Conservation (phyloP, 2,797 vertebrate species). For the Numenius phaeopus region DNA sequence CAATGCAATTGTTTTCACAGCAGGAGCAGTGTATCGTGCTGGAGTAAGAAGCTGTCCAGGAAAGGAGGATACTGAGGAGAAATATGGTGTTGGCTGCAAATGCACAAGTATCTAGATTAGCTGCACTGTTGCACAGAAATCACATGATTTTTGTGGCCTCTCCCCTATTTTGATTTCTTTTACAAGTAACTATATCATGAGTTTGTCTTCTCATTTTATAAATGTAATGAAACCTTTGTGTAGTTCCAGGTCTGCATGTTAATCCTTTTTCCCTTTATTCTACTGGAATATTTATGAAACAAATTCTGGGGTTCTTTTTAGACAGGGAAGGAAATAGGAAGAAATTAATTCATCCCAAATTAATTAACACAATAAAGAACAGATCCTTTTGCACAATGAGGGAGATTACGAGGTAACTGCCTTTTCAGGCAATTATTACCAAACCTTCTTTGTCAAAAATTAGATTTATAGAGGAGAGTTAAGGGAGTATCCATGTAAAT, state of each 20-base stretch:
- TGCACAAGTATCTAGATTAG: background rate
- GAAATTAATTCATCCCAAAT: conserved; percentile 36
- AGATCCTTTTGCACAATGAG: background rate
- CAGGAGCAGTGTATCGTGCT: background rate
- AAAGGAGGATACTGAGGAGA: background rate
- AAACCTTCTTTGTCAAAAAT: conserved; percentile 45
- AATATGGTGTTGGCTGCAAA: background rate
- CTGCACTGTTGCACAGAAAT: background rate
- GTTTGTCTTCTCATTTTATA: conserved; percentile 20
- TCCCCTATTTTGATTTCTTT: conserved; percentile 50
- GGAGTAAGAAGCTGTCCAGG: background rate
- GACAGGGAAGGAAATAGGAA: background rate
- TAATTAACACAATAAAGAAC: conserved; percentile 43
- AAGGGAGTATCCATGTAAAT: conserved; percentile 52
- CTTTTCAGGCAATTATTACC: conserved; percentile 28
- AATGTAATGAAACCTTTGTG: conserved; percentile 41
- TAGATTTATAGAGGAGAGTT: conserved; percentile 42
- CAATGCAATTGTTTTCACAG: background rate
- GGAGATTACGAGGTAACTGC: conserved; percentile 24
- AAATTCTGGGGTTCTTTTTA: background rate
- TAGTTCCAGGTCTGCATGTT: background rate
- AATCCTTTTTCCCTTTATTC: background rate
- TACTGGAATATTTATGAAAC: background rate
- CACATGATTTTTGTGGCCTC: background rate
- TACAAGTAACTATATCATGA: conserved; percentile 11